These are phyloP conservation scores for Blastomussa wellsi DNA, from an alignment of 92 coral and sea anemone genomes.

Conservation along the genomic window DNA sequence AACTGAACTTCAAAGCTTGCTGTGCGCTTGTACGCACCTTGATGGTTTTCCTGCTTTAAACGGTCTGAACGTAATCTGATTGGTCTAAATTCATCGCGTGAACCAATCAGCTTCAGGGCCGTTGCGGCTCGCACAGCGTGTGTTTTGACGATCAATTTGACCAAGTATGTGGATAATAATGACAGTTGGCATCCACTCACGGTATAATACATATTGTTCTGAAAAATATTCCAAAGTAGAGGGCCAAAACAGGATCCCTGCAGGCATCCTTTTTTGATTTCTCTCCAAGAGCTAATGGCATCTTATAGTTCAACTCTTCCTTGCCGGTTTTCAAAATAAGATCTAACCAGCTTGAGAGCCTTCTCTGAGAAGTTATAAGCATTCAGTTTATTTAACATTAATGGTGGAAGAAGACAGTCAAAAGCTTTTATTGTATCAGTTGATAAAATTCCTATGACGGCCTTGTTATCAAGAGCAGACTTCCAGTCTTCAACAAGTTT, in stretches of 20 bases:
- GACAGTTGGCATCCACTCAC: no score
- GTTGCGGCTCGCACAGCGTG: no score
- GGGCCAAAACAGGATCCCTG: background rate
- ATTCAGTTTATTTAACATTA: slow-evolving; percentile 6
- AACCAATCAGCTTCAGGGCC: no score
- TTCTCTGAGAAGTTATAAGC: background rate
- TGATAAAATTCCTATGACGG: background rate
- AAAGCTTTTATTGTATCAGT: background rate
- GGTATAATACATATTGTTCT: no score
- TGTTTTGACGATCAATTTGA: no score
- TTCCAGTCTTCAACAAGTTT: slow-evolving; percentile 15
- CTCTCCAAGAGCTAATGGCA: slow-evolving; percentile 6
- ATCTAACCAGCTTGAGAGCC: slow-evolving; percentile 7
- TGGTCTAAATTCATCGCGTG: no score
- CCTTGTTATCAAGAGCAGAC: slow-evolving; percentile 2
- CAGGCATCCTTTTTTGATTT: background rate
- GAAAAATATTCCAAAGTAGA: no score
- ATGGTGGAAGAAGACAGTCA: background rate
- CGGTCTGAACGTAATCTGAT: no score
- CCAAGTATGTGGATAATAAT: no score
- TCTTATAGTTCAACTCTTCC: slow-evolving; percentile 7
- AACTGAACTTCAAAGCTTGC: no score
- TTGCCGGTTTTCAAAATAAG: background rate
- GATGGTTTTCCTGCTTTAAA: no score
- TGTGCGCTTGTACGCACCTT: no score